A percentile compares a stretch with the other conserved stretches of the same genome.
Evolutionary conservation across 2,797 vertebrate species (phyloP).

Genomic region (Carapus acus): DNA sequence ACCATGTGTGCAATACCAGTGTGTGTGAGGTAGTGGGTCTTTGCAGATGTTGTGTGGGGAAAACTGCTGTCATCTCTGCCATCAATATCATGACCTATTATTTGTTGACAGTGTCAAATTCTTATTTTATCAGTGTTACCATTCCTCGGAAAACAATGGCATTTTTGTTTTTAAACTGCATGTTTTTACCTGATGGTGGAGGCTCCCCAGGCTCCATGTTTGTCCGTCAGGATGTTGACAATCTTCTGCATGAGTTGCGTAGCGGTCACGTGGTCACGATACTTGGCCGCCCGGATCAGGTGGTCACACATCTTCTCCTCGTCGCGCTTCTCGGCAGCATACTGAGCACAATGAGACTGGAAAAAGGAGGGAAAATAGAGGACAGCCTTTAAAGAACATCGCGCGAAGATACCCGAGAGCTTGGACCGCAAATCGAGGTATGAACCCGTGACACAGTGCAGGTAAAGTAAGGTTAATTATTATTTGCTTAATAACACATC

Average conservation of each 20-base stretch:
- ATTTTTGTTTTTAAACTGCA: not conserved
- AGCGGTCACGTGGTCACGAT: conserved; percentile 92
- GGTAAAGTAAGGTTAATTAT: not conserved
- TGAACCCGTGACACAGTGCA: conserved; percentile 1
- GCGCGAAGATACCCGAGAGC: not conserved
- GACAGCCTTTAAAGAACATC: conserved; percentile 1
- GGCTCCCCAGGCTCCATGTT: conserved; percentile 93
- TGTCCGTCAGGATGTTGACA: conserved; percentile 94
- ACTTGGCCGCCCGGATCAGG: conserved; percentile 93
- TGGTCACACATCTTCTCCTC: conserved; percentile 99
- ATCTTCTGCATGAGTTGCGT: conserved; percentile 96
- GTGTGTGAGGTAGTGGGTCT: not conserved
- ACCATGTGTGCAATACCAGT: not conserved
- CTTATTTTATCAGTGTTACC: no score
- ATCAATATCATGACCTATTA: no score
- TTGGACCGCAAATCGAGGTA: conserved; percentile 1
- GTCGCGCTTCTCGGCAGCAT: conserved; percentile 91
- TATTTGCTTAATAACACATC: not conserved
- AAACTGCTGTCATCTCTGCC: no score
- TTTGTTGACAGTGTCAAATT: no score
- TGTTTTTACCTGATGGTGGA: conserved; percentile 79
- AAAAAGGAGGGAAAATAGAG: conserved; percentile 6
- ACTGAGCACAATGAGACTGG: conserved; percentile 91
- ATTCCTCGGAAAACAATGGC: no score
- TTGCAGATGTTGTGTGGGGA: no score